These are phyloP conservation scores for Enteromius radiatus DNA, from an alignment of 2,797 vertebrate species.

Conservation along the genomic window DNA sequence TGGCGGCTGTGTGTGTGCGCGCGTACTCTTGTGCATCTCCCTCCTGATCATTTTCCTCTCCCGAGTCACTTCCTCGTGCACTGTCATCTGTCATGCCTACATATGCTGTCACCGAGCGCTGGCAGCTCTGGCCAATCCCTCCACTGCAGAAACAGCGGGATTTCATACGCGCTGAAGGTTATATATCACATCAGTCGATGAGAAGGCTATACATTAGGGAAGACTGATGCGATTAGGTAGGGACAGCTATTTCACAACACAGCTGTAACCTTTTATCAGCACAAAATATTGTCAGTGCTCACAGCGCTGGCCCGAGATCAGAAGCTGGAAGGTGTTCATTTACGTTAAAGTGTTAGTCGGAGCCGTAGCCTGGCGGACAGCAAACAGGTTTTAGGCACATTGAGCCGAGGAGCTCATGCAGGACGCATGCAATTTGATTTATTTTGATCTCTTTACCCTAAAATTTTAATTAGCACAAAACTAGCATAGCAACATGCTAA, in stretches of 20 bases:
- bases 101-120: constrained; percentile 78
- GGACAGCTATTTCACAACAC: constrained; percentile 44
- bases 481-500: not conserved
- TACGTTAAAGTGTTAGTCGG: not conserved
- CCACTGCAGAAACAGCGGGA: constrained; percentile 70
- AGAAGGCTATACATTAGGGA: constrained; percentile 52
- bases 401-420: not conserved
- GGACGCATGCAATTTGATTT: not conserved
- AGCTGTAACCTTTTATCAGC: constrained; percentile 58
- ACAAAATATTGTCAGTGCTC: constrained; percentile 50
- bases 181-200: constrained; percentile 60
- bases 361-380: not conserved
- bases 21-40: constrained; percentile 62
- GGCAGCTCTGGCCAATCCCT: constrained; percentile 79
- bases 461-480: not conserved
- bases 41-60: constrained; percentile 75
- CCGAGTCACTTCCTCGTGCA: constrained; percentile 69
- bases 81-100: constrained; percentile 84
- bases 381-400: not conserved
- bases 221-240: constrained; percentile 53
- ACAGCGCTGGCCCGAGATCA: constrained; percentile 17
- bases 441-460: not conserved
- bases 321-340: not conserved
- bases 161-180: constrained; percentile 69
- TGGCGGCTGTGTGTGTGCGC: constrained; percentile 44